These are phyloP conservation scores for Smittia sp. DNA, from an alignment of 2,888 invertebrate genomes.

Conservation along the genomic window DNA sequence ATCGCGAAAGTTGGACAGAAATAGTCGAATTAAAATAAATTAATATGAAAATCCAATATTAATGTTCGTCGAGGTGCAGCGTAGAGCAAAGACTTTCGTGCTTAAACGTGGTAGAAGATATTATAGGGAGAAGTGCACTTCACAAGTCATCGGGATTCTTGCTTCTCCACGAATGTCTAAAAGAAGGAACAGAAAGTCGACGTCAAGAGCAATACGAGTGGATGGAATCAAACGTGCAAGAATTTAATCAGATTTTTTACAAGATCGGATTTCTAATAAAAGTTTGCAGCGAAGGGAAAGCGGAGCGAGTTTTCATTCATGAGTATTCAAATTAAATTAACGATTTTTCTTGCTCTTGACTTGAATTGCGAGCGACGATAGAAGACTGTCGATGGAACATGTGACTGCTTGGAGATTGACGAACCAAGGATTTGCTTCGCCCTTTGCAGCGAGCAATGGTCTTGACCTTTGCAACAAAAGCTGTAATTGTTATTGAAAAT, in stretches of 20 bases:
- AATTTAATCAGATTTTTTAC: conserved; percentile 37
- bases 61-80: not conserved
- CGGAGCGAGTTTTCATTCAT: conserved; percentile 16
- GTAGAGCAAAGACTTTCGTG: not conserved
- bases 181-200: not conserved
- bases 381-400: not conserved
- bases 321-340: conserved; percentile 38
- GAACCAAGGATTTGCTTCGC: too few species aligned
- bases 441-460: too few species aligned
- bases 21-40: conserved; percentile 26
- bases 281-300: not conserved
- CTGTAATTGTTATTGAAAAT: too few species aligned
- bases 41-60: conserved; percentile 22
- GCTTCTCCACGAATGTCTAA: not conserved
- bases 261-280: conserved; percentile 37
- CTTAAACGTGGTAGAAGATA: not conserved
- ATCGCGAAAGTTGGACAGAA: not conserved
- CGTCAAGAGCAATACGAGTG: conserved; percentile 24
- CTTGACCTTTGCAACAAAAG: too few species aligned
- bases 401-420: too few species aligned
- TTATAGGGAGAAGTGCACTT: not conserved
- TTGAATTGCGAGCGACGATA: not conserved
- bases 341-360: not conserved
- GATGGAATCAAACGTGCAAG: conserved; percentile 18
- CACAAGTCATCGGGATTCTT: conserved; percentile 16